Evolutionary conservation across 1,140 invertebrate species (phyloP).

Genomic region (Calliphora vicina): DNA sequence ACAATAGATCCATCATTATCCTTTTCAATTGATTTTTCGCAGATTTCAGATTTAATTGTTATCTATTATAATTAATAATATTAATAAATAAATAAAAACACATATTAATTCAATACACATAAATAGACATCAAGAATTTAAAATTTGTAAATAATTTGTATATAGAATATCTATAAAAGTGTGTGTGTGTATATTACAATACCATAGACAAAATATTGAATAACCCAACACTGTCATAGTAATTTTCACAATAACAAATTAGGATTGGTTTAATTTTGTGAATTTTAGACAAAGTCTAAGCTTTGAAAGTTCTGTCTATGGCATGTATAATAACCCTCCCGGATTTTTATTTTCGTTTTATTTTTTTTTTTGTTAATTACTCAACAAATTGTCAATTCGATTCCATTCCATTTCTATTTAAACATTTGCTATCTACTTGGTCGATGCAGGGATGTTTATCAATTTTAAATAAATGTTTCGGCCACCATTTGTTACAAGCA

Average conservation of each 20-base stretch:
- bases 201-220: too few species aligned
- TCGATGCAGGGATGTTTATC: not conserved
- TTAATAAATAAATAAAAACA: not conserved
- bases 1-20: too few species aligned
- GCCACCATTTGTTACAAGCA: constrained; percentile 64
- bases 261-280: too few species aligned
- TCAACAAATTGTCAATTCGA: not conserved
- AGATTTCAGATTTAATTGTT: not conserved
- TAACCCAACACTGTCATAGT: too few species aligned
- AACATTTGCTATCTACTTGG: not conserved
- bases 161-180: not conserved
- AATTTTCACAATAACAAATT: too few species aligned
- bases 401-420: constrained; percentile 8
- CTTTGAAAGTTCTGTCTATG: too few species aligned
- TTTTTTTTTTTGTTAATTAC: not conserved
- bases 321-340: too few species aligned
- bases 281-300: too few species aligned
- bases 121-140: not conserved
- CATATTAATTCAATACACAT: not conserved
- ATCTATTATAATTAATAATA: not conserved
- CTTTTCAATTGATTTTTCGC: too few species aligned
- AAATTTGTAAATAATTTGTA: not conserved
- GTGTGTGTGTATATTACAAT: too few species aligned
- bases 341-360: not conserved
- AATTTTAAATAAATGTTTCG: constrained; percentile 63